Evolutionary conservation across 1,140 invertebrate genomes (phyloP).

Genomic region (Carposina sasakii): DNA sequence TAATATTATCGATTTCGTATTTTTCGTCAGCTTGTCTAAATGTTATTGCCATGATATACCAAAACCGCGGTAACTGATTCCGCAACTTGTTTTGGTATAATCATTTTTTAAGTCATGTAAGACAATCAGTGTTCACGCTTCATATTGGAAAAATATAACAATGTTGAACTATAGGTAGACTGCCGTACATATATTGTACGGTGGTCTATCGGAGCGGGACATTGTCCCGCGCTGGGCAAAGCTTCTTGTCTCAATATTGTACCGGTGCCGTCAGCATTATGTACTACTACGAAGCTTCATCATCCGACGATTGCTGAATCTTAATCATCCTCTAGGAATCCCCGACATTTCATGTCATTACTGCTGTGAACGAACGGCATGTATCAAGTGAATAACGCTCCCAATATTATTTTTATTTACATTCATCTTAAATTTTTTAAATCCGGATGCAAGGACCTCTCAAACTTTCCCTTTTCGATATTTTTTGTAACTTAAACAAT

Average conservation of each 20-base stretch:
- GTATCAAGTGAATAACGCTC: no score
- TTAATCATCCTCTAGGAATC: no score
- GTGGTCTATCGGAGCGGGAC: constrained; percentile 27
- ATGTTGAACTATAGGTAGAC: constrained; percentile 36
- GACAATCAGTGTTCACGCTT: constrained; percentile 60
- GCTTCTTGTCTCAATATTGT: constrained; percentile 55
- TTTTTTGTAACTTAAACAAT: constrained; percentile 37
- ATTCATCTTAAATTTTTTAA: no score
- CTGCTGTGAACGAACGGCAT: no score
- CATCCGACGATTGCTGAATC: constrained; percentile 37
- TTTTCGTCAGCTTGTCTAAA: constrained; percentile 52
- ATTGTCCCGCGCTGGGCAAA: constrained; percentile 29
- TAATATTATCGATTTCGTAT: constrained; percentile 21
- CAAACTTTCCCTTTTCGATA: constrained; percentile 78
- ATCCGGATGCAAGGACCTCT: constrained; percentile 80
- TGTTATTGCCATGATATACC: constrained; percentile 43
- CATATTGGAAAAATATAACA: constrained; percentile 43
- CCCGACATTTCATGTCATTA: no score
- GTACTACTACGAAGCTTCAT: constrained; percentile 33
- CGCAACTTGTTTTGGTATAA: constrained; percentile 39
- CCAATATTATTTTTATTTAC: no score
- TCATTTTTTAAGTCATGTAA: constrained; percentile 48
- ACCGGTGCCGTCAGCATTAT: constrained; percentile 50
- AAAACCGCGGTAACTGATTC: constrained; percentile 25
- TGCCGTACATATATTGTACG: constrained; percentile 30